These are phyloP conservation scores for Choristoneura fumiferana DNA, from an alignment of 1,140 invertebrate genomes.

Conservation along the genomic window DNA sequence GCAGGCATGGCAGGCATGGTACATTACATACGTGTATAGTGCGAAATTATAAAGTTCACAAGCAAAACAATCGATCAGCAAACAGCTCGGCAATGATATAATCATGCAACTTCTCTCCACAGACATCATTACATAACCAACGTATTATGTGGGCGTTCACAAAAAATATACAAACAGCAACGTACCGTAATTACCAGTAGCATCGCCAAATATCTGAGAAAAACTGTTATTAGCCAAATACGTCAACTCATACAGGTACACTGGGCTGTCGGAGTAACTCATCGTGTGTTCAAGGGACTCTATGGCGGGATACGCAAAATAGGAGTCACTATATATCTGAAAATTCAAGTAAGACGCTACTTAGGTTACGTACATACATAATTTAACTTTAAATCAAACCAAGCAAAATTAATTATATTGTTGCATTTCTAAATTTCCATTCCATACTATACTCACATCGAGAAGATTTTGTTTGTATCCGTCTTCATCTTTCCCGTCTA, in stretches of 20 bases:
- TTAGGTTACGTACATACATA: no score
- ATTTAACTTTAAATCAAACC: no score
- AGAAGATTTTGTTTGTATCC: conserved; percentile 35
- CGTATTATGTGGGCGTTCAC: no score
- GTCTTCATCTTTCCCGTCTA: conserved; percentile 45
- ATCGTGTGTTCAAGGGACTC: conserved; percentile 79
- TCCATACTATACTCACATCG: conserved; percentile 44
- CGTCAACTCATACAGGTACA: conserved; percentile 83
- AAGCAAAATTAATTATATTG: no score
- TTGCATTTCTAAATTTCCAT: no score
- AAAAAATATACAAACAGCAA: not conserved
- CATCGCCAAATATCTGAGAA: conserved; percentile 83
- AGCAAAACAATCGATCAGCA: no score
- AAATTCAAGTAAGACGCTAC: conserved; percentile 67
- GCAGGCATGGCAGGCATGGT: no score
- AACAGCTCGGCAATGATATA: no score
- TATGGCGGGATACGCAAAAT: conserved; percentile 81
- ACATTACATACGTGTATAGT: no score
- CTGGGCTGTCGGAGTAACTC: conserved; percentile 67
- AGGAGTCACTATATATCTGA: conserved; percentile 85
- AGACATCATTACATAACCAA: no score
- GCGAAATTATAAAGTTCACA: no score
- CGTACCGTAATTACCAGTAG: conserved; percentile 79
- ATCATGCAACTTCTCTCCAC: no score
- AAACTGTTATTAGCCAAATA: conserved; percentile 84